phyloP scores from a whole-genome alignment of 2,888 invertebrate species.

The Orthonychiurus folsomi region DNA sequence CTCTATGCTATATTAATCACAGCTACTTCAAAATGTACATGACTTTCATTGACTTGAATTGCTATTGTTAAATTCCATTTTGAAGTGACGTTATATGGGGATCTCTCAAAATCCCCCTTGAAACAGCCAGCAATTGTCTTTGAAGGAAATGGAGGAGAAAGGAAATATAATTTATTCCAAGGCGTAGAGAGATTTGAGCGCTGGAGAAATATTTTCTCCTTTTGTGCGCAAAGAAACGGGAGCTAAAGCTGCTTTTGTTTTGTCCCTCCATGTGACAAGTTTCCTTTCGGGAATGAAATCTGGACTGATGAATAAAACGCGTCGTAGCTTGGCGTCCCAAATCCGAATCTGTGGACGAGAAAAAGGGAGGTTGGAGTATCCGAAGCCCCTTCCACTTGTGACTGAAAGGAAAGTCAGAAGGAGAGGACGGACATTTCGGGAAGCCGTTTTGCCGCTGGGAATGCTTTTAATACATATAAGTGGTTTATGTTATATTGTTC shows the following conservation, averaged over 20 bases:
- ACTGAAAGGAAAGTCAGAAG: background rate
- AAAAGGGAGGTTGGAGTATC: too few species aligned
- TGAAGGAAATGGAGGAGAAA: too few species aligned
- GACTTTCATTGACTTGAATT: too few species aligned
- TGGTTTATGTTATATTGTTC: constrained; percentile 5
- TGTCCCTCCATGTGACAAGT: background rate
- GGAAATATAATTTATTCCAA: background rate
- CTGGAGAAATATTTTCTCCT: background rate
- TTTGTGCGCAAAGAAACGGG: background rate
- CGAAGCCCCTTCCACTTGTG: too few species aligned
- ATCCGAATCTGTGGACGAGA: too few species aligned
- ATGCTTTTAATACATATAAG: constrained; percentile 7
- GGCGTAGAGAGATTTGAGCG: background rate
- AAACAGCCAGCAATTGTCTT: too few species aligned
- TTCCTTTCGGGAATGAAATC: background rate
- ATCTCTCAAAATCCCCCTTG: too few species aligned
- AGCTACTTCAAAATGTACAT: too few species aligned
- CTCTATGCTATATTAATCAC: too few species aligned
- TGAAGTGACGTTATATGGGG: too few species aligned
- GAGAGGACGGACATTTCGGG: background rate
- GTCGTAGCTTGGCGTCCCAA: background rate
- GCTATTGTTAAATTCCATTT: too few species aligned
- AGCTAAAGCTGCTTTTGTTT: background rate
- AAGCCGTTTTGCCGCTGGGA: background rate
- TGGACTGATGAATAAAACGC: background rate